These are phyloP conservation scores for Actinostola sp. DNA, from an alignment of 92 coral and sea anemone genomes.

Conservation along the genomic window DNA sequence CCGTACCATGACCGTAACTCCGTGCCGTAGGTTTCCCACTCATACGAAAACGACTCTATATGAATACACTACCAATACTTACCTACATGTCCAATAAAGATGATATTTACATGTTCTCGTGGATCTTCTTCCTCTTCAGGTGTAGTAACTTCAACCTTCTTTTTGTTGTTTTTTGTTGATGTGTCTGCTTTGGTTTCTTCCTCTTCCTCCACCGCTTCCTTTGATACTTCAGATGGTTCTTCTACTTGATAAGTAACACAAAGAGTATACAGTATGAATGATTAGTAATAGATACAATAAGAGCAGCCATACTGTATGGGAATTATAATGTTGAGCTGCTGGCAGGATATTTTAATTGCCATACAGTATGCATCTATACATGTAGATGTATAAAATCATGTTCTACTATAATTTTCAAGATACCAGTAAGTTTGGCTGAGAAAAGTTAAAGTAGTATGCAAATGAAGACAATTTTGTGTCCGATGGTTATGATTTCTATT, in stretches of 20 bases:
- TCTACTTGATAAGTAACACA: neutral
- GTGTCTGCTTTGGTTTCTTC: conserved; percentile 42
- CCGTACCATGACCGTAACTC: neutral
- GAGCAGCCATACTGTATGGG: neutral
- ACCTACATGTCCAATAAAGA: conserved; percentile 99
- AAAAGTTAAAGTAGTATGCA: too few relatives aligned
- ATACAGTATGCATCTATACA: too few relatives aligned
- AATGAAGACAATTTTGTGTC: too few relatives aligned
- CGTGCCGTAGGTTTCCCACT: neutral
- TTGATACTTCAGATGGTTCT: conserved; percentile 1
- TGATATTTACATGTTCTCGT: conserved; percentile 92
- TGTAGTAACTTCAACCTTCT: conserved; percentile 42
- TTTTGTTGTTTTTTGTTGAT: conserved; percentile 40
- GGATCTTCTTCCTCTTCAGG: conserved; percentile 61
- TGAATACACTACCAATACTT: conserved; percentile 45
- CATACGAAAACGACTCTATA: neutral
- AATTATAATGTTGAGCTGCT: too few relatives aligned
- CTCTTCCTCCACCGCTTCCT: conserved; percentile 14
- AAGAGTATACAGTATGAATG: neutral
- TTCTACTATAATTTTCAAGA: too few relatives aligned
- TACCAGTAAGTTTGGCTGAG: too few relatives aligned
- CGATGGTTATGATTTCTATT: too few relatives aligned
- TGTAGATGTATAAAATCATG: too few relatives aligned
- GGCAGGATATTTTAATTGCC: too few relatives aligned
- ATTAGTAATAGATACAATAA: neutral